Base-by-base conservation (phyloP, 30 jellyfish, hydroid and myxozoan genomes). In the Chrysaora quinquecirrha region DNA sequence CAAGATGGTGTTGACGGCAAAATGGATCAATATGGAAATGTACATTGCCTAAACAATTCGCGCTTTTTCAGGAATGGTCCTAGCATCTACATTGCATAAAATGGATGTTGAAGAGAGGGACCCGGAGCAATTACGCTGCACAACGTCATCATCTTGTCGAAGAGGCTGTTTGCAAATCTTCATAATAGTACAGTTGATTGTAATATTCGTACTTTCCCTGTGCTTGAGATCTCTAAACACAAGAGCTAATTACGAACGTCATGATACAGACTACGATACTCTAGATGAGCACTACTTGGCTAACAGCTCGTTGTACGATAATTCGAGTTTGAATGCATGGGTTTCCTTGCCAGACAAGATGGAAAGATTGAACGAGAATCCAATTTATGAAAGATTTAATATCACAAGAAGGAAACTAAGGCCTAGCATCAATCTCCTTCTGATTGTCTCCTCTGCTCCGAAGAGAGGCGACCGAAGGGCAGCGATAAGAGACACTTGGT, bases 401-500 rank as follows among this genome's bases (percentile, higher is more conserved):
- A 85, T 85, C 24, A 6, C 78, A 14, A 70, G 81, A 2, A 72
- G 31, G 31, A 18, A 10, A 22, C 30, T 33, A 11, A 70, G 80
- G 74, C 76, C 85, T 19, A 46, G 46, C 19, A 31, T 85, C 48
- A 85, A 85, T 56, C 78, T 85, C 30, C 71, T 85, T 34, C 30
- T 74, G 33, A 24, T 85, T 18, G 85, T 85, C 9, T 85, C 96
- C n/a, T 74, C 96, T 14, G 96, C 96, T 11, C 96, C 96, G 20
- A 76, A 64, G 19, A 68, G 96, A 47, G 65, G 74, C 23, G 96
- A 75, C 38, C 61, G 96, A 27, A 67, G 96, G 24, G 30, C 58
- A 43, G 96, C 96, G 16, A 85, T 85, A 10, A 32, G 96, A 27
- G 96, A 85, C 27, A 85, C 96, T 9, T 85, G 96, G 96, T 85